Base-by-base conservation (phyloP, 2,113 vertebrate species). In the Leucopsar rothschildi region DNA sequence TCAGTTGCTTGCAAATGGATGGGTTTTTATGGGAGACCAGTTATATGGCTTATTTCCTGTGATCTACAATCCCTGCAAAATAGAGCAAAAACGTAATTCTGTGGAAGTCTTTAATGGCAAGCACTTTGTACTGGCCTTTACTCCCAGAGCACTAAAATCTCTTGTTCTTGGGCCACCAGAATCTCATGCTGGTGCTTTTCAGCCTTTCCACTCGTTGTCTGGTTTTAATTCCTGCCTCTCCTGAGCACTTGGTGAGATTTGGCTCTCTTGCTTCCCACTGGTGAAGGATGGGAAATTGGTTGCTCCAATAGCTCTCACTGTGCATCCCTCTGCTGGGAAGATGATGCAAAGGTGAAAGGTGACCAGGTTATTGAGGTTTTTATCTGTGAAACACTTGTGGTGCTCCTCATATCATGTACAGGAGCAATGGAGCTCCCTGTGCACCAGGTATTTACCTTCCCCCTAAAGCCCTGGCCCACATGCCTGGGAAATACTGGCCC, bases 401-500 rank as follows among this genome's bases (percentile, higher is more conserved):
- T 57, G 55, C 42, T 82, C 37, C 40, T 79, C 0, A 0, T 68
- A 44, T 64, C 39, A 2, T 31, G 39, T 18, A 5, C 8, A 23
- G 65, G 44, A 73, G 23, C 20, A 9, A 3, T 60, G 20, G n/a
- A 77, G 19, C 45, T 45, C 83, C 8, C 2, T 56, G 12, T 31
- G 18, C 1, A 1, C 42, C 10, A 5, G 10, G 57, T 56, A 56
- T 53, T 37, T 1, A 2, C 1, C 1, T 83, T 84, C 17, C 24
- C 6, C 12, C 52, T 19, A 45, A 70, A 53, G 31, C 39, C 15
- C 4, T 1, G 0, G 28, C n/a, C 22, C 2, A 2, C 2, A 2
- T 68, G 53, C 37, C 3, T 3, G 9, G 21, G 57, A 50, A 61
- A 31, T 60, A 42, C 72, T 81, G 72, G 55, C n/a, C 52, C 1